Conservation (phyloP, 2,797 vertebrate genomes). For the Aplochiton taeniatus region DNA sequence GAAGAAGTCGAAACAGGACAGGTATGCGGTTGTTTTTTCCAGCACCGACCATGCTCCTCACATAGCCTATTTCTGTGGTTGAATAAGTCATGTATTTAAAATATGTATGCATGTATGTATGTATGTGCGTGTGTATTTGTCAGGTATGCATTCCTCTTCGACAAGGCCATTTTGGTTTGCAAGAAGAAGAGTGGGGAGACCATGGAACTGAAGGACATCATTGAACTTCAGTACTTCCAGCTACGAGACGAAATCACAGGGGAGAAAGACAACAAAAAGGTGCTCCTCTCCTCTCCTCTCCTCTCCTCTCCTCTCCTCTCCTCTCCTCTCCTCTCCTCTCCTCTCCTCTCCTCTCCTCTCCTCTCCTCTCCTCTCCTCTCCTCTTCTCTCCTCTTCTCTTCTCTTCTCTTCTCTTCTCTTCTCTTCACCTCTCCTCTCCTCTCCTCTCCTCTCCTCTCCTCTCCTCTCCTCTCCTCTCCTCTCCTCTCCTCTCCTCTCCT, state of each 20-base stretch:
- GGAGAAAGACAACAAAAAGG: constrained; percentile 90
- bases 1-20: constrained; percentile 88
- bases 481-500: neutral
- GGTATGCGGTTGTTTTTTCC: constrained; percentile 56
- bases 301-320: neutral
- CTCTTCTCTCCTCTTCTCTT: neutral
- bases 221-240: constrained; percentile 86
- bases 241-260: constrained; percentile 79
- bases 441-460: neutral
- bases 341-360: neutral
- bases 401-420: neutral
- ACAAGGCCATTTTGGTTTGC: constrained; percentile 91
- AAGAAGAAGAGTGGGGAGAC: constrained; percentile 88
- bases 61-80: neutral
- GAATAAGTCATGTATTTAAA: constrained; percentile 17
- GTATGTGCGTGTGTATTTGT: constrained; percentile 13
- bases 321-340: neutral
- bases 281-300: constrained; percentile 34
- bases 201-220: constrained; percentile 87
- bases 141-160: constrained; percentile 92
- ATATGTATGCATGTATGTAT: constrained; percentile 2
- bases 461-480: neutral
- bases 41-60: no score
- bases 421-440: neutral
- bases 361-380: neutral